These are phyloP conservation scores for Bucco capensis DNA, from an alignment of 2,113 vertebrate genomes.

Conservation along the genomic window DNA sequence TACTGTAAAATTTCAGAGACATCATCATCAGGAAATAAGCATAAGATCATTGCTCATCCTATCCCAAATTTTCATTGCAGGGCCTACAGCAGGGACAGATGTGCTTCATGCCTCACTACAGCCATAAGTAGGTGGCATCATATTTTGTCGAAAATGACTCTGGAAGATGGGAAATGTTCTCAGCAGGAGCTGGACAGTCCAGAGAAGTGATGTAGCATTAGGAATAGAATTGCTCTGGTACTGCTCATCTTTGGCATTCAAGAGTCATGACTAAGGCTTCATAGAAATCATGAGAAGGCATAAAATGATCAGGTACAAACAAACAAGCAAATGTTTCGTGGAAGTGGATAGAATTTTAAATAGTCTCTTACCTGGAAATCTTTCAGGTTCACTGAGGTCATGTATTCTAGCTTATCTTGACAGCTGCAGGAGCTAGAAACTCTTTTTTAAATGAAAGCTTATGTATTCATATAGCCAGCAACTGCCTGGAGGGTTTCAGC, in stretches of 20 bases:
- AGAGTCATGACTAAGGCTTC: background rate
- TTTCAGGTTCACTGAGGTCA: background rate
- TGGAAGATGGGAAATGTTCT: background rate
- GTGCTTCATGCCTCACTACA: background rate
- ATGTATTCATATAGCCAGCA: background rate
- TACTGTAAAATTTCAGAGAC: background rate
- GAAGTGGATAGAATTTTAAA: background rate
- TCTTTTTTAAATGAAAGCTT: background rate
- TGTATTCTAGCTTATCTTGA: background rate
- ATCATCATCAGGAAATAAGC: background rate
- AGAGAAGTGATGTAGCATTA: background rate
- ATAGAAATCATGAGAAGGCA: background rate
- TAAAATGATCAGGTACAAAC: background rate
- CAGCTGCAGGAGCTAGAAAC: background rate
- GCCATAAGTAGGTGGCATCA: background rate
- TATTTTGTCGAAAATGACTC: background rate
- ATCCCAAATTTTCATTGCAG: background rate
- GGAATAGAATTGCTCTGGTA: background rate
- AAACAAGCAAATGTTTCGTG: background rate
- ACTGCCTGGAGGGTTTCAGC: background rate
- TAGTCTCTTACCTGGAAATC: background rate
- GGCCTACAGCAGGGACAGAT: fast-evolving
- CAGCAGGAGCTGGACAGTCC: background rate
- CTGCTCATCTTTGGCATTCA: background rate
- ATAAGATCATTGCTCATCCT: background rate